phyloP scores from a whole-genome alignment of 1,140 invertebrate species.

The Venturia canescens region DNA sequence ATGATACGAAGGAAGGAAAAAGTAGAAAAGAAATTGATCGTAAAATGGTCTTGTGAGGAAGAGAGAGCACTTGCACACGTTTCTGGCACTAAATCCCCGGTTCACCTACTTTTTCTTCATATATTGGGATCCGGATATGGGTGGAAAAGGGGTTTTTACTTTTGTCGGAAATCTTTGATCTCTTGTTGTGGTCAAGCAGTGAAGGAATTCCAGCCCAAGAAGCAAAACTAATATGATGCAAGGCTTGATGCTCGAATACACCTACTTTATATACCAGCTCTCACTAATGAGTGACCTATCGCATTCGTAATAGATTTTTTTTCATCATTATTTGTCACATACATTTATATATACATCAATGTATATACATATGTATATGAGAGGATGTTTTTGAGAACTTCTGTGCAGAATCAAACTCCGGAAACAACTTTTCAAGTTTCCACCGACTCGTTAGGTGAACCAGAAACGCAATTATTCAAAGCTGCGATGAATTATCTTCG shows the following conservation, averaged over 20 bases:
- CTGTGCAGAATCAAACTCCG: neutral
- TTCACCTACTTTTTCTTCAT: slow-evolving; percentile 67
- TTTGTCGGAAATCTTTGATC: slow-evolving; percentile 4
- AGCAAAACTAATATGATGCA: slow-evolving; percentile 78
- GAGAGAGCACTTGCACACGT: slow-evolving; percentile 73
- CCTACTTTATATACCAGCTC: slow-evolving; percentile 72
- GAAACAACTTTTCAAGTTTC: slow-evolving; percentile 13
- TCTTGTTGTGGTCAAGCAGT: slow-evolving; percentile 77
- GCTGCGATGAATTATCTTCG: no score
- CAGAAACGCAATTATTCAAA: no score
- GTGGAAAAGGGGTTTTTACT: neutral
- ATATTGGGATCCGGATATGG: neutral
- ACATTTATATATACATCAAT: slow-evolving; percentile 34
- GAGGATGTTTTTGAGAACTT: neutral
- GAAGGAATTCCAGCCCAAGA: slow-evolving; percentile 77
- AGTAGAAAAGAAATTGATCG: neutral
- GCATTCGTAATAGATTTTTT: slow-evolving; percentile 69
- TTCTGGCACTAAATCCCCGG: slow-evolving; percentile 73
- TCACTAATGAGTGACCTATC: slow-evolving; percentile 75
- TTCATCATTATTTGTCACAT: slow-evolving; percentile 36
- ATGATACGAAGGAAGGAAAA: neutral
- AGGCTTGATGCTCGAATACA: slow-evolving; percentile 77
- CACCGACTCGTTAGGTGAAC: neutral
- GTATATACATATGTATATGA: neutral
- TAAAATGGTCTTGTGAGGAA: slow-evolving; percentile 23